Evolutionary conservation across 2,888 invertebrate species (phyloP), one percentile per base, ranked within the genome.

Genomic region (Neelides folsomi): DNA sequence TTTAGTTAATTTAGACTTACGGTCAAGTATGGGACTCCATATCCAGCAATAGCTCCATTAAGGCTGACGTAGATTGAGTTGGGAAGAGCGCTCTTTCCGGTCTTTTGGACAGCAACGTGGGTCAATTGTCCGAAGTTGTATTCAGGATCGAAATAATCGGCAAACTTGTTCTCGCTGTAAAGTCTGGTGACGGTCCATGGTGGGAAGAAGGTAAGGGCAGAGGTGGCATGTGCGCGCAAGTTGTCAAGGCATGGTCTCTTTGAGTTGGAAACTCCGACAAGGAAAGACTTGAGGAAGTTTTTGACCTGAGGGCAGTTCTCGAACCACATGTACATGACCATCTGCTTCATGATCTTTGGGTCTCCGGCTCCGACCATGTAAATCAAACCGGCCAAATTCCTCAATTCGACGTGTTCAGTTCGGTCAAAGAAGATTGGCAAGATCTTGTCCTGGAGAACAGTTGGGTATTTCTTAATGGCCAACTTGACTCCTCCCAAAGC

Each of bases 91-190:
- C 59, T 55, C 37, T 48, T 48, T 54, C 63, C 63, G 38, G 51
- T 49, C 52, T 63, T 63, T 49, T 63, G 63, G 38, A 63, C 57
- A 15, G 57, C 57, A 27, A 57, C 53, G 51, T 56, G 50, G 46
- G 61, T 60, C 57, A 57, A 51, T 46, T 63, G 63, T 44, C 63
- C 63, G 52, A 62, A 63, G 52, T 60, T 57, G 58, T 48, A 63
- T 49, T 62, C 59, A 13, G 48, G 47, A 51, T 63, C 63, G 53
- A 60, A 58, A 47, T 62, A 63, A 55, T 62, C 63, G 13, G 54
- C 52, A 47, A 63, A 55, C 60, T 63, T 62, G 54, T 60, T 55
- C 19, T 56, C 61, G 40, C 60, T 59, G 52, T 48, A 57, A 38
- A 60, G 62, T 40, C 56, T 56, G 44, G 55, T 49, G 37, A 56